phyloP scores from a whole-genome alignment of 2,113 vertebrate species.

The Cynopterus brachyotis region DNA sequence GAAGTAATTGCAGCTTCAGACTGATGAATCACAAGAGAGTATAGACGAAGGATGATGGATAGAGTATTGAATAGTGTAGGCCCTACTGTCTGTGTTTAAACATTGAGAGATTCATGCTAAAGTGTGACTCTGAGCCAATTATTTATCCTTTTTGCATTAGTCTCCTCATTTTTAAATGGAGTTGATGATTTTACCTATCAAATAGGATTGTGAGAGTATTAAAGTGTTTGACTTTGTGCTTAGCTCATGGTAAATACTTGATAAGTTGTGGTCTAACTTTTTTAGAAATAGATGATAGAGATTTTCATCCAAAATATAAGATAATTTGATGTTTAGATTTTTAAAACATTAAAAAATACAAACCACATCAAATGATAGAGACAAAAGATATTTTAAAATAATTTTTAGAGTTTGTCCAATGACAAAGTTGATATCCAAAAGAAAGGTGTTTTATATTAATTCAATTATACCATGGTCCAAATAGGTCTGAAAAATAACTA shows the following conservation, averaged over 20 bases:
- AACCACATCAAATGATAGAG: not conserved
- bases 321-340: not conserved
- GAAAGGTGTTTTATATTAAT: conserved; percentile 13
- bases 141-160: not conserved
- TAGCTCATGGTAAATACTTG: not conserved
- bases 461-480: not conserved
- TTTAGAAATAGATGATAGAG: not conserved
- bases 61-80: not conserved
- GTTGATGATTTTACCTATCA: not conserved
- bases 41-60: not conserved
- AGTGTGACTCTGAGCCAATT: not conserved
- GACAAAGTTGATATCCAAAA: not conserved
- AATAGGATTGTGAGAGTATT: not conserved
- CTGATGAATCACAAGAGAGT: not conserved
- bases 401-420: not conserved
- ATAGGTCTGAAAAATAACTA: conserved; percentile 7
- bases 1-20: not conserved
- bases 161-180: conserved; percentile 28
- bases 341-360: not conserved
- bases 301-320: not conserved
- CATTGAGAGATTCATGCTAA: not conserved
- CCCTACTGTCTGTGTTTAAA: not conserved
- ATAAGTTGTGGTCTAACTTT: not conserved
- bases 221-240: not conserved
- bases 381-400: conserved; percentile 23